Conservation (phyloP, 2,797 vertebrate genomes). For the Enteromius argenteus region DNA sequence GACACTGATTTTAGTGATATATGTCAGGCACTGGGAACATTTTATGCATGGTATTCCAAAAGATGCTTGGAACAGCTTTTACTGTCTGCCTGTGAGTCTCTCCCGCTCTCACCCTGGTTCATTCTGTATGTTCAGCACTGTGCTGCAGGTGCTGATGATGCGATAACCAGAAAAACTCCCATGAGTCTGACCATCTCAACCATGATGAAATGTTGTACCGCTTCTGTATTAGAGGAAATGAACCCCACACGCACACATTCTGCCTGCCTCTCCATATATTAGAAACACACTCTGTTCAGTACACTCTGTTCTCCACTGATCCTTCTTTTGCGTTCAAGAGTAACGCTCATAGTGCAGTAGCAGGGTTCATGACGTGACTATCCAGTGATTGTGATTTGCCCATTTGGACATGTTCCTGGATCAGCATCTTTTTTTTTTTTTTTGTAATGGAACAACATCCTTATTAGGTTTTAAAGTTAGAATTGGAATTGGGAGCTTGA, state of each 20-base stretch:
- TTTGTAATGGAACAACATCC: background rate
- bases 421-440: background rate
- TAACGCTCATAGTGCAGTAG: background rate
- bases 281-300: background rate
- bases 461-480: background rate
- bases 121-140: constrained; percentile 32
- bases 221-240: constrained; percentile 12
- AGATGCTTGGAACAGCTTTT: constrained; percentile 6
- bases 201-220: constrained; percentile 39
- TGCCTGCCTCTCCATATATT: background rate
- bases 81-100: background rate
- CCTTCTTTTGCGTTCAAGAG: background rate
- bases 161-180: constrained; percentile 39
- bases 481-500: background rate
- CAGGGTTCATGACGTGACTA: background rate
- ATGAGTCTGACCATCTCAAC: constrained; percentile 7
- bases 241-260: background rate
- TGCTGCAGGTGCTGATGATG: constrained; percentile 17
- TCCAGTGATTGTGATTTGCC: background rate
- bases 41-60: background rate
- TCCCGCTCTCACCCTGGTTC: background rate
- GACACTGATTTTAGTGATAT: constrained; percentile 10
- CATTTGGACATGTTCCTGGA: background rate
- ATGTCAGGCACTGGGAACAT: background rate
- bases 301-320: constrained; percentile 4